Evolutionary conservation across 2,888 invertebrate genomes (phyloP).

Genomic region (Lasiommata megera): DNA sequence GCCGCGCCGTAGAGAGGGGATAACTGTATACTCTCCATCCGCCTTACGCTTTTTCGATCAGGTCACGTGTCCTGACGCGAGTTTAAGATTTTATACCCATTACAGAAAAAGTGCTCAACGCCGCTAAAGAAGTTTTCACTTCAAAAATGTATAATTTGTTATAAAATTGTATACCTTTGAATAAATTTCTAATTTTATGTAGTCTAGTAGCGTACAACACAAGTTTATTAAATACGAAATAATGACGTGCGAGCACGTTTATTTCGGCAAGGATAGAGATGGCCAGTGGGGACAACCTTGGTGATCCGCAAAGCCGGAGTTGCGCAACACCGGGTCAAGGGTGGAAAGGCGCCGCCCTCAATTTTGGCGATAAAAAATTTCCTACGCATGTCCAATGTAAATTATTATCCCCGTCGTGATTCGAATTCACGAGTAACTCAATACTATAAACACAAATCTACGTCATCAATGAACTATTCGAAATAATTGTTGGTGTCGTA

Average conservation of each 20-base stretch:
- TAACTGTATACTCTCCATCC: too few species aligned
- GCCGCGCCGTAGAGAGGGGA: too few species aligned
- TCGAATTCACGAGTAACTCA: slow-evolving; percentile 34
- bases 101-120: too few species aligned
- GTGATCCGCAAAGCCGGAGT: slow-evolving; percentile 45
- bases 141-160: too few species aligned
- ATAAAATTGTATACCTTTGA: too few species aligned
- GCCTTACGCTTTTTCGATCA: too few species aligned
- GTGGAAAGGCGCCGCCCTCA: slow-evolving; percentile 63
- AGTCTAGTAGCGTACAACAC: too few species aligned
- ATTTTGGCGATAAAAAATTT: slow-evolving; percentile 62
- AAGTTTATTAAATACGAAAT: too few species aligned
- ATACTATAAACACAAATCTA: slow-evolving; percentile 3
- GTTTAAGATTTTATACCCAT: too few species aligned
- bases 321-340: slow-evolving; percentile 74
- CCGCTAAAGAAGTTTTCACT: too few species aligned
- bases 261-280: slow-evolving; percentile 63
- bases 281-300: slow-evolving; percentile 58
- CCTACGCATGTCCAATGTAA: slow-evolving; percentile 51
- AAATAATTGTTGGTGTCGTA: neutral
- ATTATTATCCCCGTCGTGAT: slow-evolving; percentile 43
- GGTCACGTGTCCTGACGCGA: too few species aligned
- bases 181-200: too few species aligned
- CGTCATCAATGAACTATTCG: neutral
- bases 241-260: slow-evolving; percentile 40